Evolutionary conservation across 1,140 invertebrate species (phyloP).

Genomic region (Littorina saxatilis): DNA sequence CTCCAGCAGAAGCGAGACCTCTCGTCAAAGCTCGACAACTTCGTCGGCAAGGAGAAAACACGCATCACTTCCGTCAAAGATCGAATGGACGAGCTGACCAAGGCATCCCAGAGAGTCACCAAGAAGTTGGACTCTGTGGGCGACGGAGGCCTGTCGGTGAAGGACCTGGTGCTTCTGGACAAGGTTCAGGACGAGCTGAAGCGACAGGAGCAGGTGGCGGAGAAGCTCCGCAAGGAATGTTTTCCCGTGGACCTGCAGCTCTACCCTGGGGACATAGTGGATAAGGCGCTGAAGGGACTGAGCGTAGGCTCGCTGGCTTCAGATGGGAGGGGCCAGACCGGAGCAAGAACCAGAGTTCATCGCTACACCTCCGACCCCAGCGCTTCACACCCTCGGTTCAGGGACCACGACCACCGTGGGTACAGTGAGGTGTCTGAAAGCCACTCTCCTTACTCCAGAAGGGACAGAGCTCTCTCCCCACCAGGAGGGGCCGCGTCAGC

Average conservation of each 20-base stretch:
- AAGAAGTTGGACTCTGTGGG: not conserved
- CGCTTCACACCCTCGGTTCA: not conserved
- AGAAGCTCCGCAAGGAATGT: constrained; percentile 22
- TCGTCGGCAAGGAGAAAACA: constrained; percentile 9
- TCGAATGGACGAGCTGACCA: constrained; percentile 3
- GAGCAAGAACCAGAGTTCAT: constrained; percentile 6
- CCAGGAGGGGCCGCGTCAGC: constrained; percentile 18
- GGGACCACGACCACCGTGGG: not conserved
- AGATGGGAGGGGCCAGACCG: not conserved
- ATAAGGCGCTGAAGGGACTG: not conserved
- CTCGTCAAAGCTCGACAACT: not conserved
- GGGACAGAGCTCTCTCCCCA: constrained; percentile 9
- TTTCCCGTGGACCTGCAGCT: not conserved
- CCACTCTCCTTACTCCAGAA: not conserved
- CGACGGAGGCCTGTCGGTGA: not conserved
- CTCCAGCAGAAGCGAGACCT: constrained; percentile 29
- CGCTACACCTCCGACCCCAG: constrained; percentile 24
- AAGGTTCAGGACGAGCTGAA: constrained; percentile 12
- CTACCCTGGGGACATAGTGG: not conserved
- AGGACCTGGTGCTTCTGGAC: constrained; percentile 20
- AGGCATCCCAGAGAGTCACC: not conserved
- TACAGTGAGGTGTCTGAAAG: not conserved
- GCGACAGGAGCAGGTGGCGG: constrained; percentile 20
- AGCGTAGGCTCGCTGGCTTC: not conserved
- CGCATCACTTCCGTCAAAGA: constrained; percentile 12